Evolutionary conservation across 2,113 vertebrate genomes (phyloP).

Genomic region (Arizona elegans): DNA sequence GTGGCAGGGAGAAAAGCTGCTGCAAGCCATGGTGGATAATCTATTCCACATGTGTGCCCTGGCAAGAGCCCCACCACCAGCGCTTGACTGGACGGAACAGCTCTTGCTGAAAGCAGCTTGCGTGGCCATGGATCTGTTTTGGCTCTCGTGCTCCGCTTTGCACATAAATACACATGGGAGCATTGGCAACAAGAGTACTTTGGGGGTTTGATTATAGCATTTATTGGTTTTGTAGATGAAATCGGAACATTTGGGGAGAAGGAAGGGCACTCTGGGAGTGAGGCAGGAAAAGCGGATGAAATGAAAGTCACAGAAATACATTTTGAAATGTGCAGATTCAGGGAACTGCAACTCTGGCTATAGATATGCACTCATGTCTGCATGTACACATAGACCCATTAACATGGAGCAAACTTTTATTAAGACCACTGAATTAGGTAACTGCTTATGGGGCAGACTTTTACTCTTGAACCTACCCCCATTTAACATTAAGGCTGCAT

Average conservation of each 20-base stretch:
- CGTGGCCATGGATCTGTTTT: slow-evolving; percentile 12
- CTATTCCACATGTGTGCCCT: slow-evolving; percentile 74
- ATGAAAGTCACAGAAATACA: neutral
- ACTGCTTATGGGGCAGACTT: neutral
- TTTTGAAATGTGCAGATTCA: neutral
- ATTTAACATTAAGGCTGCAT: neutral
- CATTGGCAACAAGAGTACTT: neutral
- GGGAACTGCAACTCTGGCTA: neutral
- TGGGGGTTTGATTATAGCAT: neutral
- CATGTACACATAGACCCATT: neutral
- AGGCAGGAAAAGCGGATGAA: neutral
- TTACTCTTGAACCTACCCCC: neutral
- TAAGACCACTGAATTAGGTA: neutral
- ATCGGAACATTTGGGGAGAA: neutral
- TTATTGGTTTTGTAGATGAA: slow-evolving; percentile 5
- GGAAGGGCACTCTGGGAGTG: neutral
- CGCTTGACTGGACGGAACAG: slow-evolving; percentile 21
- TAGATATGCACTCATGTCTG: neutral
- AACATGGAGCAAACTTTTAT: neutral
- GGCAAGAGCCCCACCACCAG: slow-evolving; percentile 47
- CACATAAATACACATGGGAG: rapidly evolving
- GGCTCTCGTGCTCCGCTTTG: slow-evolving; percentile 6
- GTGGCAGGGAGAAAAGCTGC: slow-evolving; percentile 73
- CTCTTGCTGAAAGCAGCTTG: slow-evolving; percentile 40
- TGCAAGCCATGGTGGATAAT: slow-evolving; percentile 75